These are phyloP conservation scores for Mastacembelus armatus DNA, from an alignment of 2,797 vertebrate species.

Conservation along the genomic window DNA sequence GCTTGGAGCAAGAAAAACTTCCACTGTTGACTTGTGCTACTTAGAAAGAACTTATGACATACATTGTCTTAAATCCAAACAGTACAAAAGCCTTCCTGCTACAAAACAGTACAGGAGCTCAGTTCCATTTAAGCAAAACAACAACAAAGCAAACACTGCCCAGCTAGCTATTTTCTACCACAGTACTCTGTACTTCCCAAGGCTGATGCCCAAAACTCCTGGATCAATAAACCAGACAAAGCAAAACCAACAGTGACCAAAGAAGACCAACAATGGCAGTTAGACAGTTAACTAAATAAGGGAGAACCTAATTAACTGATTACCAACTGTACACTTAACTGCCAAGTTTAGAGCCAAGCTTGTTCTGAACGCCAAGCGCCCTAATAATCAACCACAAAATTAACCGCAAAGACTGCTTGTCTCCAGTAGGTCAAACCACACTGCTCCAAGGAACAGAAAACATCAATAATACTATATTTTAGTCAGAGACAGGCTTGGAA, in stretches of 20 bases:
- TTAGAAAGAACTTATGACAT: slow-evolving; percentile 22
- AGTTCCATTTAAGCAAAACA: slow-evolving; percentile 27
- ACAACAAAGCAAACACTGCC: slow-evolving; percentile 32
- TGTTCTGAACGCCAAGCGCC: slow-evolving; percentile 8
- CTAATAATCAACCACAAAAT: slow-evolving; percentile 33
- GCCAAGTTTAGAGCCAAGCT: slow-evolving; percentile 29
- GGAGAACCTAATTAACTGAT: slow-evolving; percentile 51
- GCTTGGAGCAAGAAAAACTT: slow-evolving; percentile 26
- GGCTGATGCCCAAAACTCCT: slow-evolving; percentile 22
- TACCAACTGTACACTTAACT: background rate
- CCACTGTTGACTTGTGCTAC: slow-evolving; percentile 38
- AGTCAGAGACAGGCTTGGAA: slow-evolving; percentile 20
- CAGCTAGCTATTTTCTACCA: slow-evolving; percentile 43
- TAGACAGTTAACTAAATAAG: slow-evolving; percentile 47
- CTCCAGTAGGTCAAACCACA: slow-evolving; percentile 50
- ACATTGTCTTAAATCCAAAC: slow-evolving; percentile 40
- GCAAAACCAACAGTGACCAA: slow-evolving; percentile 36
- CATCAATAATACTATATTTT: slow-evolving; percentile 47
- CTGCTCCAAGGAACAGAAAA: slow-evolving; percentile 19
- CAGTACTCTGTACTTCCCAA: slow-evolving; percentile 22
- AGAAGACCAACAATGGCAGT: slow-evolving; percentile 35
- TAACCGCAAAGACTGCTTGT: slow-evolving; percentile 37
- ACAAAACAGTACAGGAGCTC: slow-evolving; percentile 26
- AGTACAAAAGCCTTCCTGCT: slow-evolving; percentile 14
- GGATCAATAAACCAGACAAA: slow-evolving; percentile 52